Conservation (phyloP, 2,113 vertebrate species). For the Chloropsis hardwickii region DNA sequence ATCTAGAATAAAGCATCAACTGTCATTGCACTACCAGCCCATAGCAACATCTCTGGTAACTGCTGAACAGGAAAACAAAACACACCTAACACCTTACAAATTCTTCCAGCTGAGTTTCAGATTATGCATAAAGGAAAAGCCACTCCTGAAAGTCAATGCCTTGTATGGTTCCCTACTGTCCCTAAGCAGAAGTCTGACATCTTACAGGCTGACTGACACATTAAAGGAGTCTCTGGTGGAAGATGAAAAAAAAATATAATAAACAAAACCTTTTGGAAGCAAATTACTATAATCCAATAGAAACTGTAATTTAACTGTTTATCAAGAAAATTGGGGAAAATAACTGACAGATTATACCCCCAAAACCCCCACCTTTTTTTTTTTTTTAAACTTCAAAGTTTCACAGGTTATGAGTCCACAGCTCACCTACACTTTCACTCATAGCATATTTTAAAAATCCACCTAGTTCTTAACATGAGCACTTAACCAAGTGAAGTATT, state of each 20-base stretch:
- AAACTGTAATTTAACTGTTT: neutral
- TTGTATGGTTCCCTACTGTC: neutral
- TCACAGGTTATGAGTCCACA: neutral
- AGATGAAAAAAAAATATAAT: fast-evolving
- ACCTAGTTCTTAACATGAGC: neutral
- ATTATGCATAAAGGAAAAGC: neutral
- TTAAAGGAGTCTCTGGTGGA: neutral
- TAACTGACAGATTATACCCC: neutral
- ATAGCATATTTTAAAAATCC: neutral
- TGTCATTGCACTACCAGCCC: neutral
- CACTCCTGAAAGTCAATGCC: neutral
- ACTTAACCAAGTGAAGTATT: neutral
- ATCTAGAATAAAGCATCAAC: neutral
- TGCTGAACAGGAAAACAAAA: neutral
- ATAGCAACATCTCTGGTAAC: neutral
- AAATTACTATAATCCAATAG: neutral
- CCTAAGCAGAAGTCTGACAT: neutral
- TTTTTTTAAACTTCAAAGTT: neutral
- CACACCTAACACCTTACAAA: neutral
- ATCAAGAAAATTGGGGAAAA: neutral
- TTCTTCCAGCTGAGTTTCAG: neutral
- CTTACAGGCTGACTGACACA: neutral
- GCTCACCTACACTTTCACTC: neutral
- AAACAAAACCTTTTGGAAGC: neutral
- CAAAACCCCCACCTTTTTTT: fast-evolving